Evolutionary conservation across 2,888 invertebrate species (phyloP).

Genomic region (Drosophila longiperda): DNA sequence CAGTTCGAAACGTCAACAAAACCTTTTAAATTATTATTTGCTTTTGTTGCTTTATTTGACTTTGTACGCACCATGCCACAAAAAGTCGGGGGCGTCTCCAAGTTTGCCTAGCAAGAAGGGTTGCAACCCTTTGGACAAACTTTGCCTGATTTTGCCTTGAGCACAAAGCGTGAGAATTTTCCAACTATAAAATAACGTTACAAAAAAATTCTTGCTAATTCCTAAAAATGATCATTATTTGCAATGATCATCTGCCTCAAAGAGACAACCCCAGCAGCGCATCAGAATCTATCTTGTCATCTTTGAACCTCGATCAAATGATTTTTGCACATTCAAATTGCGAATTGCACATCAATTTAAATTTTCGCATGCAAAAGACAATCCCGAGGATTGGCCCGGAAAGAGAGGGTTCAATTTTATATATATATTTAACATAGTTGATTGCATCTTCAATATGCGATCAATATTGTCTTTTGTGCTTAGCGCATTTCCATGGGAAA

Average conservation of each 20-base stretch:
- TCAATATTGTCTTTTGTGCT: slow-evolving; percentile 81
- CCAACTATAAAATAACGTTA: slow-evolving; percentile 44
- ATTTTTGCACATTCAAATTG: slow-evolving; percentile 64
- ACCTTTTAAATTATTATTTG: slow-evolving; percentile 81
- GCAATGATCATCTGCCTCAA: slow-evolving; percentile 26
- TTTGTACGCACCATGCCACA: slow-evolving; percentile 51
- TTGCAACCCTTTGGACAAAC: slow-evolving; percentile 65
- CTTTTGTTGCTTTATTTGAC: slow-evolving; percentile 78
- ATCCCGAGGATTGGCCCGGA: slow-evolving; percentile 3
- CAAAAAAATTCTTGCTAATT: slow-evolving; percentile 23
- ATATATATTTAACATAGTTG: slow-evolving; percentile 79
- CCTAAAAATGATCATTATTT: slow-evolving; percentile 7
- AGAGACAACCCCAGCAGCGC: slow-evolving; percentile 4
- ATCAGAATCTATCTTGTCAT: slow-evolving; percentile 37
- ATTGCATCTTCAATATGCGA: slow-evolving; percentile 83
- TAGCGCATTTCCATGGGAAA: slow-evolving; percentile 82
- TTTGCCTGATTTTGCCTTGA: slow-evolving; percentile 20
- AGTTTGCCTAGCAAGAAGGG: slow-evolving; percentile 42
- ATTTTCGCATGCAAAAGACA: slow-evolving; percentile 81
- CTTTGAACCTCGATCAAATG: slow-evolving; percentile 49
- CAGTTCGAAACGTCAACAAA: slow-evolving; percentile 80
- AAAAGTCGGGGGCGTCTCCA: slow-evolving; percentile 20
- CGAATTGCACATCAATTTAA: slow-evolving; percentile 72
- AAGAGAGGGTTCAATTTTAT: slow-evolving; percentile 61
- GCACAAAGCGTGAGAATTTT: slow-evolving; percentile 61